Evolutionary conservation across 2,797 vertebrate genomes (phyloP), one percentile per base, ranked within the genome.

Genomic region (Acanthurus leucopareius): DNA sequence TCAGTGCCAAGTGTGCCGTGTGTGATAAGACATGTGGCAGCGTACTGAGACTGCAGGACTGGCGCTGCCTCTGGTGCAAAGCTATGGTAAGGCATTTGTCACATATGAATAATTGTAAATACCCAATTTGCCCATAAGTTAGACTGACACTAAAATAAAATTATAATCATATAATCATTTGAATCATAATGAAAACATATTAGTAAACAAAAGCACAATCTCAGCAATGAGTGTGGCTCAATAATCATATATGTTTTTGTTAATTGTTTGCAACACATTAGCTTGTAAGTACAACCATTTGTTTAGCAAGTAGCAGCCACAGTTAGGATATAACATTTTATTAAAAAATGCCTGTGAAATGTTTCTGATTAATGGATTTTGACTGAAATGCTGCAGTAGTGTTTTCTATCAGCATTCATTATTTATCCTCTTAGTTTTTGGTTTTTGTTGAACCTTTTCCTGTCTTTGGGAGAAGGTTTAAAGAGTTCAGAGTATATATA

Each of bases 51-150:
- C 96, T 97, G 89, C 97, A 97, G 93, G 97, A 98, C 93, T 98
- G 97, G 96, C 93, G 97, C 35, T 99, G 97, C 66, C 96, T 99
- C 60, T 99, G 97, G 97, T 98, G 97, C 93, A 97, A 97, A 83
- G 95, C 95, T 79, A 97, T 96, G 0, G 97, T 98, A 91, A 96
- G 97, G 67, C 63, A 69, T 71, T 73, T 61, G 64, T 32, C 52
- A 28, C 28, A 28, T 28, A 28, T 28, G 28, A 28, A 28, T 28
- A 28, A 28, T 20, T 47, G 45, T 3, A 59, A 60, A 53, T 13
- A 8, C 42, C 53, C 20, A 1, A 47, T 32, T 22, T 57, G 3
- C 9, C 7, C 20, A 19, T 20, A 28, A 28, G 38, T 7, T 32
- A 4, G 28, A 51, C 69, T 2, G n/a, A 52, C 9, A 22, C 25